A percentile compares a stretch with the other conserved stretches of the same genome.
phyloP scores from a whole-genome alignment of 30 jellyfish, hydroid and myxozoan species.

The Hydra vulgaris region DNA sequence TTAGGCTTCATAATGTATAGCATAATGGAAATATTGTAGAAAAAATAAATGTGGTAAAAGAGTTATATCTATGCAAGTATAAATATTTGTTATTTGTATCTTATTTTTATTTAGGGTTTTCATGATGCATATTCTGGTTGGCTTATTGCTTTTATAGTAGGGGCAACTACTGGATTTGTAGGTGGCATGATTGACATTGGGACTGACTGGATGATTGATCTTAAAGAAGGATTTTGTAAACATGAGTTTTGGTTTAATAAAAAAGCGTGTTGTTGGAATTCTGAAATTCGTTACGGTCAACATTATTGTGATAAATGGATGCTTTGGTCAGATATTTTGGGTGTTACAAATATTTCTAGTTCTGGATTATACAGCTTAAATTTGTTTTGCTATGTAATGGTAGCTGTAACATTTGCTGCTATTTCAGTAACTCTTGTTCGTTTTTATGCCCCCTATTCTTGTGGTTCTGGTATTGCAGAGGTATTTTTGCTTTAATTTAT shows the following conservation, averaged over 20 bases:
- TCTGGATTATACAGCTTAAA: conserved; percentile 53
- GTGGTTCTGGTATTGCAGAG: conserved; percentile 99
- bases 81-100: no score
- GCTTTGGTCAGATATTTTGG: conserved; percentile 80
- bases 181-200: conserved; percentile 98
- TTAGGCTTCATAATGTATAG: no score
- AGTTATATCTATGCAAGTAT: no score
- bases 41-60: no score
- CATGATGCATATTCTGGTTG: conserved; percentile 99
- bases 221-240: conserved; percentile 86
- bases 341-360: conserved; percentile 35
- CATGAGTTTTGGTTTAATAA: conserved; percentile 82
- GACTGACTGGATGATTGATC: conserved; percentile 92
- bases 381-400: conserved; percentile 55
- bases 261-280: conserved; percentile 96
- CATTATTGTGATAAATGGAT: conserved; percentile 74
- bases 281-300: conserved; percentile 71
- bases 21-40: no score
- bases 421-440: conserved; percentile 65
- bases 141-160: conserved; percentile 84
- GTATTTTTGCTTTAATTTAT: conserved; percentile 14
- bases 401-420: conserved; percentile 56
- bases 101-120: conserved; percentile 83
- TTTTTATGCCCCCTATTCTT: conserved; percentile 97
- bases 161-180: conserved; percentile 72